A percentile compares a stretch with the other conserved stretches of the same genome.
Evolutionary conservation across 2,797 vertebrate genomes (phyloP).

Genomic region (Carapus acus): DNA sequence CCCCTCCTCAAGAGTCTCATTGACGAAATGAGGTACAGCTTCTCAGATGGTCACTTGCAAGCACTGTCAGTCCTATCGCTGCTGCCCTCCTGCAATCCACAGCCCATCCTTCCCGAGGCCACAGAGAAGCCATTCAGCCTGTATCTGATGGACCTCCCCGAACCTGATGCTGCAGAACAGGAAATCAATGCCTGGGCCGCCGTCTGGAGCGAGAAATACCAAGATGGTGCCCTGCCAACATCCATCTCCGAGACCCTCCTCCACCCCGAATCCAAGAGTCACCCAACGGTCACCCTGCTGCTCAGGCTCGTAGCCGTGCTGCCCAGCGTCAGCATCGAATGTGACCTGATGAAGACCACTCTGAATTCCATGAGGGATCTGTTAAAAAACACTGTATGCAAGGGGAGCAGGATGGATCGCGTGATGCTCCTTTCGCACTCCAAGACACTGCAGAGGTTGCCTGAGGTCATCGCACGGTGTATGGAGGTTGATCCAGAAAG

Average conservation of each 20-base stretch:
- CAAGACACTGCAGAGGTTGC: constrained; percentile 79
- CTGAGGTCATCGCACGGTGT: constrained; percentile 86
- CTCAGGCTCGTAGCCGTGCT: constrained; percentile 88
- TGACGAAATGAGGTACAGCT: constrained; percentile 89
- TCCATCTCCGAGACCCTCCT: constrained; percentile 89
- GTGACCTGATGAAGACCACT: constrained; percentile 83
- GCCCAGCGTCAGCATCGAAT: constrained; percentile 90
- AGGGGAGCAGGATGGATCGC: constrained; percentile 75
- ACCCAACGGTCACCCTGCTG: constrained; percentile 83
- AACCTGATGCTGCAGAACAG: constrained; percentile 82
- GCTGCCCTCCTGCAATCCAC: constrained; percentile 84
- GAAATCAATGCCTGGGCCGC: constrained; percentile 89
- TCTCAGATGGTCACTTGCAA: constrained; percentile 87
- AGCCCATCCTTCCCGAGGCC: constrained; percentile 76
- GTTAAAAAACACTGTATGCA: constrained; percentile 77
- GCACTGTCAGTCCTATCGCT: constrained; percentile 87
- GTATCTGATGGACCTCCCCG: constrained; percentile 84
- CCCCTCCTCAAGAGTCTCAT: constrained; percentile 83
- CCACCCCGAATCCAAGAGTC: constrained; percentile 85
- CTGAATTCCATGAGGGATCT: constrained; percentile 83
- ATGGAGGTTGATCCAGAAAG: constrained; percentile 82
- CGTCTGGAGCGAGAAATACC: constrained; percentile 88
- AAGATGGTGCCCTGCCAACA: constrained; percentile 84
- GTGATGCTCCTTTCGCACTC: constrained; percentile 86
- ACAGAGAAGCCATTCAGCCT: constrained; percentile 82